Evolutionary conservation across 2,888 invertebrate species (phyloP).

Genomic region (Lydus trimaculatus): DNA sequence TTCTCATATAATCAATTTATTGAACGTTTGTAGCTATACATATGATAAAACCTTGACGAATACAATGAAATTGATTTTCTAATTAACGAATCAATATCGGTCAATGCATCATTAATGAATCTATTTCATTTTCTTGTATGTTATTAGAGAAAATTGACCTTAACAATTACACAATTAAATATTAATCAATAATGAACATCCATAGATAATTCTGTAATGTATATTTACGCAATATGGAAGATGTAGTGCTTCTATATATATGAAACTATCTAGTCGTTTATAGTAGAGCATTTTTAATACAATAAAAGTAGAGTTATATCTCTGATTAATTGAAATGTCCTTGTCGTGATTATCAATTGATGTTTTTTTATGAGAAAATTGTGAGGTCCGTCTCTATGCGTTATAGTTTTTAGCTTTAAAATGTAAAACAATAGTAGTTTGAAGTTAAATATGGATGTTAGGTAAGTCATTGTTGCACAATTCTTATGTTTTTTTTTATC

Average conservation of each 20-base stretch:
- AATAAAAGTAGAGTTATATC: background rate
- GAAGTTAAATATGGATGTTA: background rate
- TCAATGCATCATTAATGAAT: background rate
- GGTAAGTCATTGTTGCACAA: background rate
- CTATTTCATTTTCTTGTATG: background rate
- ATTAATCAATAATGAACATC: no score
- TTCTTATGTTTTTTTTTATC: no score
- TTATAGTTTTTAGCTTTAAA: background rate
- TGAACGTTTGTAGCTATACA: background rate
- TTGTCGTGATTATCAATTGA: slow-evolving; percentile 26
- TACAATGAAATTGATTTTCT: background rate
- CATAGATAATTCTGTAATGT: background rate
- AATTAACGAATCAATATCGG: background rate
- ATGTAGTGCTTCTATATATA: background rate
- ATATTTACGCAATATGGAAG: no score
- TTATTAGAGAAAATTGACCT: background rate
- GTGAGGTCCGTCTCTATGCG: slow-evolving; percentile 24
- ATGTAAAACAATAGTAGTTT: background rate
- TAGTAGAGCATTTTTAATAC: slow-evolving; percentile 12
- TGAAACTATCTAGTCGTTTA: no score
- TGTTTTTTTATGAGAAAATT: slow-evolving; percentile 2
- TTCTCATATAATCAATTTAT: no score
- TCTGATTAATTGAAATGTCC: slow-evolving; percentile 29
- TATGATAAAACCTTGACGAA: background rate
- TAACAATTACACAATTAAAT: no score